A percentile compares a stretch with the other conserved stretches of the same genome.
Conservation (phyloP, 2,888 invertebrate genomes). For the Pyrrhosoma nymphula region DNA sequence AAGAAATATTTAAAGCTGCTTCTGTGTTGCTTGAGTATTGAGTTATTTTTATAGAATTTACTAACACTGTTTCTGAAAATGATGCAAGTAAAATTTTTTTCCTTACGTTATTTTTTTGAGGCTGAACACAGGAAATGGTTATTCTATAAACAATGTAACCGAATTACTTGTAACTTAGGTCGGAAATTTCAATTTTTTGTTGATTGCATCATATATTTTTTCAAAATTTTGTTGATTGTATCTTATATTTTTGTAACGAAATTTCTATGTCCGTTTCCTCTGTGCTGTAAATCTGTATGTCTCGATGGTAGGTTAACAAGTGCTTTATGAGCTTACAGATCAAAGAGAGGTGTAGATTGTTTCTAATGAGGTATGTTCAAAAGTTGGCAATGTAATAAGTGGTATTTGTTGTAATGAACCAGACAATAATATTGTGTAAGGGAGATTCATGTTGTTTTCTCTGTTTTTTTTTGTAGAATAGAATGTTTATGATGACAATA, state of each 20-base stretch:
- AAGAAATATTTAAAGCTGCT: no score
- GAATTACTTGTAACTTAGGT: background rate
- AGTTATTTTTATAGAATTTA: no score
- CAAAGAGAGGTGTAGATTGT: slow-evolving; percentile 12
- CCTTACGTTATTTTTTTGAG: background rate
- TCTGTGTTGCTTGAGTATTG: no score
- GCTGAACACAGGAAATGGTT: background rate
- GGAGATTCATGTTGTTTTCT: background rate
- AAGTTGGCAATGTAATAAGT: background rate
- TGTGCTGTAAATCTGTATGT: slow-evolving; percentile 6
- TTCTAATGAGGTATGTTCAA: slow-evolving; percentile 19
- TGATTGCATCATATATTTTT: background rate
- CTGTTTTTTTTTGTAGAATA: background rate
- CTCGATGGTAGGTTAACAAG: background rate
- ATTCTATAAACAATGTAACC: background rate
- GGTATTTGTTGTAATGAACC: background rate
- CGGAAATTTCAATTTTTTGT: background rate
- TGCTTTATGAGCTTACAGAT: slow-evolving; percentile 63
- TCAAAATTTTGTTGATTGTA: background rate
- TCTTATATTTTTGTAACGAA: background rate
- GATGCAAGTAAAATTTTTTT: background rate
- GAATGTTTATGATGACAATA: slow-evolving; percentile 11
- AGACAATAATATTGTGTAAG: slow-evolving; percentile 54
- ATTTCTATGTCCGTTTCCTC: background rate
- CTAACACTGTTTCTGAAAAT: background rate